Percentiles rank a stretch among this genome's conserved stretches.
These are phyloP conservation scores for Melanophora roralis DNA, from an alignment of 2,888 invertebrate species.

Conservation along the genomic window DNA sequence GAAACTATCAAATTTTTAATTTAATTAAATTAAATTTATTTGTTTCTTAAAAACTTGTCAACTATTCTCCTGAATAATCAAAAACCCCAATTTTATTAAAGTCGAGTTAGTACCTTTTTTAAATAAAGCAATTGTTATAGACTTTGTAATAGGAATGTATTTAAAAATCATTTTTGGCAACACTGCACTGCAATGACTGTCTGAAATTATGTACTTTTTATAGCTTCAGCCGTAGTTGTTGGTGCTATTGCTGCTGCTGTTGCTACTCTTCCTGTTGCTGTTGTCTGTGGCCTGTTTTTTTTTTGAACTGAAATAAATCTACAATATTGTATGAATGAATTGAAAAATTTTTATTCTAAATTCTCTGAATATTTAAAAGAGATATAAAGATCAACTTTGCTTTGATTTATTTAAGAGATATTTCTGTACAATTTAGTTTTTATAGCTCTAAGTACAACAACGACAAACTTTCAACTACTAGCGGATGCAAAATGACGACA, in stretches of 20 bases:
- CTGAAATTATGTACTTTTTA: conserved; percentile 4
- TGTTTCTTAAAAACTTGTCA: too few species aligned
- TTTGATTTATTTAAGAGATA: not conserved
- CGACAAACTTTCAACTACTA: conserved; percentile 12
- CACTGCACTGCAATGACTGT: conserved; percentile 16
- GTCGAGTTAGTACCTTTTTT: too few species aligned
- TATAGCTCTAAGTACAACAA: conserved; percentile 27
- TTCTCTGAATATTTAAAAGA: conserved; percentile 1
- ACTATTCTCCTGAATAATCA: too few species aligned
- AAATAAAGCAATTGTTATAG: too few species aligned
- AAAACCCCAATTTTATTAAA: too few species aligned
- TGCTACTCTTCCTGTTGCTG: not conserved
- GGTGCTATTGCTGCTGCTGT: not conserved
- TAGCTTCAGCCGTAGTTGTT: not conserved
- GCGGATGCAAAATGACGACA: conserved; percentile 49
- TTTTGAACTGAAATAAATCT: conserved; percentile 3
- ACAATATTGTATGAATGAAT: conserved; percentile 49
- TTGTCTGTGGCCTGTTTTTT: conserved; percentile 12
- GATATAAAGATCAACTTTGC: not conserved
- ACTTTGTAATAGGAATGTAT: too few species aligned
- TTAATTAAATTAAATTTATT: too few species aligned
- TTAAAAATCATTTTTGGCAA: too few species aligned
- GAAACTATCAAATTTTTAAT: too few species aligned
- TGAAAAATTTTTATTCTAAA: not conserved
- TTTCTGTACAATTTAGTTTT: not conserved